Evolutionary conservation across 2,888 invertebrate species (phyloP).

Genomic region (Bembecia ichneumoniformis): DNA sequence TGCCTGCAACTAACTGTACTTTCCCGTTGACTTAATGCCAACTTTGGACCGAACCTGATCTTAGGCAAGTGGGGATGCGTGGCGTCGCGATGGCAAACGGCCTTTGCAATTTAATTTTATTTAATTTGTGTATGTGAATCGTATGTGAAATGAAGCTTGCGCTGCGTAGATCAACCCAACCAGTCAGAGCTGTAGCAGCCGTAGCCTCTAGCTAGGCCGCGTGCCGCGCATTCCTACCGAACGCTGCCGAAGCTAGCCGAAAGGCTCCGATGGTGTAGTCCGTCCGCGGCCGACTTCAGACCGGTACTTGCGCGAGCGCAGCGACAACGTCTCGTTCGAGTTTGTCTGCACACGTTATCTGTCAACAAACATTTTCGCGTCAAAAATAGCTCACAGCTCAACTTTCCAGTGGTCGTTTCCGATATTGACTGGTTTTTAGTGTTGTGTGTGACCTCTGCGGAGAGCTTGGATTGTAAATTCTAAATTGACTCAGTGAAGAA

Average conservation of each 20-base stretch:
- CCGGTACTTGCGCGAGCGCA: constrained; percentile 68
- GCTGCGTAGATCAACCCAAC: constrained; percentile 46
- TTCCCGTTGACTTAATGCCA: constrained; percentile 70
- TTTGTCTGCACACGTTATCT: constrained; percentile 50
- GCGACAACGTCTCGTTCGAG: constrained; percentile 50
- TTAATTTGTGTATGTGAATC: constrained; percentile 52
- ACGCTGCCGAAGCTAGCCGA: constrained; percentile 43
- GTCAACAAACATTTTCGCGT: constrained; percentile 65
- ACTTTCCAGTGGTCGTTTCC: constrained; percentile 47
- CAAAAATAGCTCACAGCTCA: constrained; percentile 47
- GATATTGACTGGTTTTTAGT: constrained; percentile 55
- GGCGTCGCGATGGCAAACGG: constrained; percentile 55
- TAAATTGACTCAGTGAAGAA: constrained; percentile 52
- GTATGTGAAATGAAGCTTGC: constrained; percentile 48
- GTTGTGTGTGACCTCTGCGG: constrained; percentile 43
- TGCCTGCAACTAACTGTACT: constrained; percentile 72
- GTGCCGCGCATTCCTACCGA: constrained; percentile 62
- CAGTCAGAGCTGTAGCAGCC: constrained; percentile 39
- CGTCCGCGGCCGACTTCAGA: constrained; percentile 67
- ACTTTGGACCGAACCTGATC: constrained; percentile 71
- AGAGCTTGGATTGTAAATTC: constrained; percentile 39
- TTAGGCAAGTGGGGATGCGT: constrained; percentile 62
- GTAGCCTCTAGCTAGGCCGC: constrained; percentile 45
- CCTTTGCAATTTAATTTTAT: constrained; percentile 70
- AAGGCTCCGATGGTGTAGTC: constrained; percentile 31